A percentile compares a stretch with the other conserved stretches of the same genome.
phyloP scores from a whole-genome alignment of 2,113 vertebrate genomes.

The Channa maculata region DNA sequence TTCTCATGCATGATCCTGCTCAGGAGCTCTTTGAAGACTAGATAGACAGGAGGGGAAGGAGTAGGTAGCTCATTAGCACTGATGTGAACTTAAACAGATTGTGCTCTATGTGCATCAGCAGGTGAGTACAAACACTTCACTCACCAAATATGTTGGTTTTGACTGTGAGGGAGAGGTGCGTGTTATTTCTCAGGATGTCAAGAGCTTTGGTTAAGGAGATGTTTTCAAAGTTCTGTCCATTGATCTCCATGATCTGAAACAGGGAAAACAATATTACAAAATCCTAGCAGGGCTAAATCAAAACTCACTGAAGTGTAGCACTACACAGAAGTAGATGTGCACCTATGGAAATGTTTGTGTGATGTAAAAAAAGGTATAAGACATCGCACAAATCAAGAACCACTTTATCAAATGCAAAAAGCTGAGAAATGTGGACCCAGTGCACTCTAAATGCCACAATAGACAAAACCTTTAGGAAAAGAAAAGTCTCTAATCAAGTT shows the following conservation, averaged over 20 bases:
- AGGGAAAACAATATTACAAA: not conserved
- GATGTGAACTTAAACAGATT: too few relatives aligned
- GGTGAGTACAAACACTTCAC: slow-evolving; percentile 34
- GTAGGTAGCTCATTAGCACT: not conserved
- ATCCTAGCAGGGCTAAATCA: not conserved
- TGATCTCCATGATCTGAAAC: slow-evolving; percentile 96
- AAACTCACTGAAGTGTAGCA: not conserved
- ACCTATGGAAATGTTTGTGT: too few relatives aligned
- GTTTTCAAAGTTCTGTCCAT: slow-evolving; percentile 98
- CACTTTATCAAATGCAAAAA: not conserved
- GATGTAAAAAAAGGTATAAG: too few relatives aligned
- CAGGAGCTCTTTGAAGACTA: slow-evolving; percentile 97
- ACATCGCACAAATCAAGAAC: too few relatives aligned
- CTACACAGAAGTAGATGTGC: not conserved
- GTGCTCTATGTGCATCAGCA: not conserved
- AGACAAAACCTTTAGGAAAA: not conserved
- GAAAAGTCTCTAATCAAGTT: too few relatives aligned
- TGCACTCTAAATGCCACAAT: slow-evolving; percentile 2
- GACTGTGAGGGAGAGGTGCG: slow-evolving; percentile 95
- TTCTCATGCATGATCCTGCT: slow-evolving; percentile 91
- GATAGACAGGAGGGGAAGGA: not conserved
- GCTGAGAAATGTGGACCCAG: not conserved
- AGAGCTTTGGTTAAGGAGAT: slow-evolving; percentile 92
- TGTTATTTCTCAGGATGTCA: slow-evolving; percentile 95
- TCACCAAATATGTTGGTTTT: slow-evolving; percentile 99